phyloP scores from a whole-genome alignment of 64 coral and sea anemone species.

The Montipora capricornis region DNA sequence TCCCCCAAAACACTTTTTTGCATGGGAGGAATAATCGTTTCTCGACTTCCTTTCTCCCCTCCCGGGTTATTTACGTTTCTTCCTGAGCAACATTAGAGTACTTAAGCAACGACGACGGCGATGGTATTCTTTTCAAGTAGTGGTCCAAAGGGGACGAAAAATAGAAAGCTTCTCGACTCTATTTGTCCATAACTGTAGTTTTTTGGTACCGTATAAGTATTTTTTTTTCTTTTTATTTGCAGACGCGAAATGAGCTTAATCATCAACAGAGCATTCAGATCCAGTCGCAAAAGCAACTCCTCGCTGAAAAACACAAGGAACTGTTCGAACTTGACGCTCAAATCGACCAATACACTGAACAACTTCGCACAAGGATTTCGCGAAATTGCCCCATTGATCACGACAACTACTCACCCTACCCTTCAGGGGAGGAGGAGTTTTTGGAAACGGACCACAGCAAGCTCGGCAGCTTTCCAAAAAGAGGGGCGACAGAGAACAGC shows the following conservation, averaged over 20 bases:
- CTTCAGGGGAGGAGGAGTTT: constrained; percentile 16
- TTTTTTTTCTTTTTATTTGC: neutral
- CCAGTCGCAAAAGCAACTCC: constrained; percentile 85
- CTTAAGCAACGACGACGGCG: too few species aligned
- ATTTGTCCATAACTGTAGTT: too few species aligned
- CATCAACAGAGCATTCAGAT: constrained; percentile 94
- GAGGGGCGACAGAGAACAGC: neutral
- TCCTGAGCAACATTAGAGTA: too few species aligned
- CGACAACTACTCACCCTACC: constrained; percentile 1
- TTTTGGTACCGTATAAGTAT: neutral
- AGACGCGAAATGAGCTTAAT: constrained; percentile 90
- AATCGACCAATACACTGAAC: constrained; percentile 72
- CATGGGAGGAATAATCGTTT: too few species aligned
- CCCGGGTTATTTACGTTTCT: too few species aligned
- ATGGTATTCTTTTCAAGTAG: too few species aligned
- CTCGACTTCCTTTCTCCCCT: too few species aligned
- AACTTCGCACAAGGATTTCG: constrained; percentile 61
- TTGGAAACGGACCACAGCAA: constrained; percentile 30
- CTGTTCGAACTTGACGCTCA: constrained; percentile 87
- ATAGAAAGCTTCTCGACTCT: too few species aligned
- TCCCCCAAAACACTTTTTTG: too few species aligned
- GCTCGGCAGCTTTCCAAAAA: constrained; percentile 1
- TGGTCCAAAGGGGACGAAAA: too few species aligned
- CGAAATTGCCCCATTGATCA: constrained; percentile 1
- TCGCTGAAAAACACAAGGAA: constrained; percentile 94